phyloP scores from a whole-genome alignment of 2,888 invertebrate species.

The Druceiella hillmani region DNA sequence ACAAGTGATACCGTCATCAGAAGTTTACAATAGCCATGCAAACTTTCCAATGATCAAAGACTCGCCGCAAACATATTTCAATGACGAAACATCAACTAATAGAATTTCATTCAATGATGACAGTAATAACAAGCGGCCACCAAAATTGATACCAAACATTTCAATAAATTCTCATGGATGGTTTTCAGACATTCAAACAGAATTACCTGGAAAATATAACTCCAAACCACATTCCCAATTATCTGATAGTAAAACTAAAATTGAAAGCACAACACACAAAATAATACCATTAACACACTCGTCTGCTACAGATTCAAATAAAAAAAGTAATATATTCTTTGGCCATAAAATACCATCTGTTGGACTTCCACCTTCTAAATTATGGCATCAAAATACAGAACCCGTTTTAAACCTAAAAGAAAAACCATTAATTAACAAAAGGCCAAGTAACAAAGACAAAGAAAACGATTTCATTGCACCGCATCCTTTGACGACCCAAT shows the following conservation, averaged over 20 bases:
- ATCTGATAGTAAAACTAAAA: slow-evolving; percentile 36
- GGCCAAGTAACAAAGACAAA: slow-evolving; percentile 8
- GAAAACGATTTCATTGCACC: slow-evolving; percentile 14
- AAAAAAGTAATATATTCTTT: slow-evolving; percentile 33
- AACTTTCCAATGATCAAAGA: slow-evolving; percentile 47
- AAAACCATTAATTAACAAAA: slow-evolving; percentile 9
- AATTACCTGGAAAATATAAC: too few relatives aligned
- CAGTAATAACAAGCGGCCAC: slow-evolving; percentile 34
- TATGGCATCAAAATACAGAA: slow-evolving; percentile 31
- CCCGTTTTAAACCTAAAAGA: slow-evolving; percentile 23
- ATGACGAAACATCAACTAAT: too few relatives aligned
- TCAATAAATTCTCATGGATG: slow-evolving; percentile 47
- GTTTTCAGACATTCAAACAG: slow-evolving; percentile 38
- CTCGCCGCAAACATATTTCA: slow-evolving; percentile 24
- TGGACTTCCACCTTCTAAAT: slow-evolving; percentile 41
- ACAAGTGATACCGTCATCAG: too few relatives aligned
- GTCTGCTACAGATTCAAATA: slow-evolving; percentile 32
- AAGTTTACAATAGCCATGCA: slow-evolving; percentile 46
- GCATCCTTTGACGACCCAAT: slow-evolving; percentile 30
- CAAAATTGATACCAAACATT: slow-evolving; percentile 38
- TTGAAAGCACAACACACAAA: slow-evolving; percentile 41
- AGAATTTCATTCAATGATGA: too few relatives aligned
- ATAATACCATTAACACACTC: slow-evolving; percentile 40
- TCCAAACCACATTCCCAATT: too few relatives aligned
- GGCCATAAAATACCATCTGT: slow-evolving; percentile 40